A percentile compares a stretch with the other conserved stretches of the same genome.
phyloP scores from a whole-genome alignment of 1,140 invertebrate genomes.

The Cardiocondyla obscurior region DNA sequence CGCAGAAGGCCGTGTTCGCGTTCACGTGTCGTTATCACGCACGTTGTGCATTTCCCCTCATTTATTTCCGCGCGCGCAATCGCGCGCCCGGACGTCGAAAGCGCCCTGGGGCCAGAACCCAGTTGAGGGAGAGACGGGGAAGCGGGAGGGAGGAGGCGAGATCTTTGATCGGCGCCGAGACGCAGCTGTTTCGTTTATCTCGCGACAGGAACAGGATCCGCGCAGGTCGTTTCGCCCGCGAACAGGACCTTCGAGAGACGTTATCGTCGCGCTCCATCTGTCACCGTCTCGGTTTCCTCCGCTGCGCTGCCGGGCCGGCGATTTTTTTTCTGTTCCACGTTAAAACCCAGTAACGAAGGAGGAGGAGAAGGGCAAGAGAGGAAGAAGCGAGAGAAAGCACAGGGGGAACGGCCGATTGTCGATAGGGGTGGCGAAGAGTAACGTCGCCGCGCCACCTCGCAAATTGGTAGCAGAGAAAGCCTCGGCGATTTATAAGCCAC shows the following conservation, averaged over 20 bases:
- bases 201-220: slow-evolving; percentile 79
- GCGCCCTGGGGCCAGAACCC: slow-evolving; percentile 40
- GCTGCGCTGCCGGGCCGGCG: slow-evolving; percentile 63
- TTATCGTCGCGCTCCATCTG: slow-evolving; percentile 78
- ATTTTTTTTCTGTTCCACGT: slow-evolving; percentile 70
- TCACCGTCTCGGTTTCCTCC: slow-evolving; percentile 68
- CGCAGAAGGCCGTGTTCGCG: slow-evolving; percentile 9
- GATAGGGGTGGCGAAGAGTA: slow-evolving; percentile 44
- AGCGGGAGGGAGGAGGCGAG: slow-evolving; percentile 19
- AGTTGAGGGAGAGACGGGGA: background rate
- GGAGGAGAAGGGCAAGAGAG: background rate
- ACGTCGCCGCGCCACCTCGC: slow-evolving; percentile 39
- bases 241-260: slow-evolving; percentile 73
- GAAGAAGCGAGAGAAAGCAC: background rate
- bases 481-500: slow-evolving; percentile 14
- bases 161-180: slow-evolving; percentile 70
- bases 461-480: slow-evolving; percentile 34
- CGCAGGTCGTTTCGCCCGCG: slow-evolving; percentile 73
- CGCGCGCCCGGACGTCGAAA: slow-evolving; percentile 58
- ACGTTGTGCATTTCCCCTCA: slow-evolving; percentile 30
- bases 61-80: slow-evolving; percentile 70
- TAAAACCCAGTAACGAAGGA: slow-evolving; percentile 45
- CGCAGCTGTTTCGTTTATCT: slow-evolving; percentile 77
- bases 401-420: slow-evolving; percentile 17
- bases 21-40: slow-evolving; percentile 42